These are phyloP conservation scores for Oostethus manadensis DNA, from an alignment of 2,113 vertebrate genomes.

Conservation along the genomic window DNA sequence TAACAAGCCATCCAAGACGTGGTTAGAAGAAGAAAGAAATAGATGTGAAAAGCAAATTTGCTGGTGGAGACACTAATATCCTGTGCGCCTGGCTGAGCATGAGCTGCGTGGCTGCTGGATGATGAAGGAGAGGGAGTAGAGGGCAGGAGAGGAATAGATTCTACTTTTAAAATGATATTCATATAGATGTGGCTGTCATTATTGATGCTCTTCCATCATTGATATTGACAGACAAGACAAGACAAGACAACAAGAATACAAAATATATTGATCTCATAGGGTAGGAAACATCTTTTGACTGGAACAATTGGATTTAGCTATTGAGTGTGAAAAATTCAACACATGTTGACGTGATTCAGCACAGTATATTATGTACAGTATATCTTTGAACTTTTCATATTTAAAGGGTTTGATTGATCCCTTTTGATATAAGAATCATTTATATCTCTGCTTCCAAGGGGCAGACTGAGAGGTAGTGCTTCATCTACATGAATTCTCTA, in stretches of 20 bases:
- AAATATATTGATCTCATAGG: slow-evolving; percentile 62
- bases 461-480: slow-evolving; percentile 35
- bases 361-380: slow-evolving; percentile 24
- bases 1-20: slow-evolving; percentile 95
- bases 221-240: slow-evolving; percentile 72
- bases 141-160: slow-evolving; percentile 63
- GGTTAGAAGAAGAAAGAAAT: slow-evolving; percentile 86
- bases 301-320: slow-evolving; percentile 61
- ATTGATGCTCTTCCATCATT: slow-evolving; percentile 71
- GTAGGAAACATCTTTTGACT: slow-evolving; percentile 52
- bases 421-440: slow-evolving; percentile 34
- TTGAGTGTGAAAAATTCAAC: slow-evolving; percentile 44
- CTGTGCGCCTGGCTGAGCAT: slow-evolving; percentile 78
- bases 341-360: slow-evolving; percentile 40
- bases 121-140: slow-evolving; percentile 49
- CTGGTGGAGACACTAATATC: slow-evolving; percentile 95
- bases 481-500: slow-evolving; percentile 25
- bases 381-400: slow-evolving; percentile 28
- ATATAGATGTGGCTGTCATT: slow-evolving; percentile 69
- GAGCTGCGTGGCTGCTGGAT: slow-evolving; percentile 57
- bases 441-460: slow-evolving; percentile 24
- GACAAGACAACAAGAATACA: slow-evolving; percentile 59
- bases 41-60: slow-evolving; percentile 99
- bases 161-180: slow-evolving; percentile 64
- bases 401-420: slow-evolving; percentile 25